These are phyloP conservation scores for Pogonophryne albipinna DNA, from an alignment of 2,797 vertebrate genomes.

Conservation along the genomic window DNA sequence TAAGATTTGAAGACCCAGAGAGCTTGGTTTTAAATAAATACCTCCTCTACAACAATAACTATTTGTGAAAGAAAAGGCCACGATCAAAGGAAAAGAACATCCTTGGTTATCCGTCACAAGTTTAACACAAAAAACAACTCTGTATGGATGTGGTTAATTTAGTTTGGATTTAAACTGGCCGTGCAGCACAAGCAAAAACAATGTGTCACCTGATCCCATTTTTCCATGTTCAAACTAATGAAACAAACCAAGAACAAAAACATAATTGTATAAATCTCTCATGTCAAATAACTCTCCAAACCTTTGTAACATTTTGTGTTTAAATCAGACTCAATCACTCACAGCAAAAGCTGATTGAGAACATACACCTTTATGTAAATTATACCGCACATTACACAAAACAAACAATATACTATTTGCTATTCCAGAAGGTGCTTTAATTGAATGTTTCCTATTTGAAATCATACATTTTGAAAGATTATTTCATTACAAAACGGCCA, in stretches of 20 bases:
- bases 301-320: neutral
- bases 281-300: neutral
- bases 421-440: neutral
- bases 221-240: neutral
- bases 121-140: too few relatives aligned
- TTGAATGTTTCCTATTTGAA: neutral
- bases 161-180: too few relatives aligned
- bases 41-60: neutral
- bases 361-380: neutral
- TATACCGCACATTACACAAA: neutral
- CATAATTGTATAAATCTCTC: neutral
- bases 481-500: neutral
- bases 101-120: neutral
- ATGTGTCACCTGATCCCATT: neutral
- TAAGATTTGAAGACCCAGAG: too few relatives aligned
- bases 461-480: neutral
- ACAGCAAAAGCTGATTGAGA: neutral
- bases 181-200: neutral
- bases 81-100: neutral
- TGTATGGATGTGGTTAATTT: neutral
- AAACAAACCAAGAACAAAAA: neutral
- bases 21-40: too few relatives aligned
- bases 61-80: neutral
- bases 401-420: neutral
- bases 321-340: neutral